Percentiles rank a stretch among this genome's conserved stretches.
Evolutionary conservation across 1,140 invertebrate genomes (phyloP).

Genomic region (Octopus bimaculoides): DNA sequence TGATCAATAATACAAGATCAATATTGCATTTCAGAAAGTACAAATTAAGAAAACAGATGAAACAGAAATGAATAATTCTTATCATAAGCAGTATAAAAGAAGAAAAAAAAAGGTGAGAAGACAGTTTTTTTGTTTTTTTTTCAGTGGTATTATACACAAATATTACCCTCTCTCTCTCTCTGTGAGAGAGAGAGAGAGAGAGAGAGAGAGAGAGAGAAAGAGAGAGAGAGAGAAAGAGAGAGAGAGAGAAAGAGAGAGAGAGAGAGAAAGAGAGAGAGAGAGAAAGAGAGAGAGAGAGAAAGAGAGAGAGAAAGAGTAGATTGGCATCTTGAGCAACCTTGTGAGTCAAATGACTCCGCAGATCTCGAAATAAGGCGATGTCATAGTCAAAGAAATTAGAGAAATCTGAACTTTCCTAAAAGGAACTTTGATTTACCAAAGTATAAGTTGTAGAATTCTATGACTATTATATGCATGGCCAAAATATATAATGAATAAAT

Average conservation of each 20-base stretch:
- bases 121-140: no score
- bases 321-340: slow-evolving; percentile 4
- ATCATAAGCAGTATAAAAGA: slow-evolving; percentile 11
- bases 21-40: no score
- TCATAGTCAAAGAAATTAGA: slow-evolving; percentile 3
- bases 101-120: no score
- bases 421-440: not conserved
- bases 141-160: no score
- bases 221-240: not conserved
- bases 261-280: not conserved
- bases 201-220: slow-evolving; percentile 11
- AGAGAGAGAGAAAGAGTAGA: not conserved
- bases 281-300: slow-evolving; percentile 10
- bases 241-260: no score
- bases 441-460: slow-evolving; percentile 17
- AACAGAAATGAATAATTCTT: not conserved
- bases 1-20: no score
- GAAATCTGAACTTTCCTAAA: not conserved
- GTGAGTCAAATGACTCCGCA: not conserved
- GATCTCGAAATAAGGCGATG: not conserved
- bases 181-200: slow-evolving; percentile 8
- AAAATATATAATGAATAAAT: slow-evolving; percentile 1
- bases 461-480: not conserved
- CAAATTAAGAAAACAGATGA: no score
- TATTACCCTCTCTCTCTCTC: no score